Base-by-base conservation (phyloP, 2,888 invertebrate species). In the Phaonia tiefii region DNA sequence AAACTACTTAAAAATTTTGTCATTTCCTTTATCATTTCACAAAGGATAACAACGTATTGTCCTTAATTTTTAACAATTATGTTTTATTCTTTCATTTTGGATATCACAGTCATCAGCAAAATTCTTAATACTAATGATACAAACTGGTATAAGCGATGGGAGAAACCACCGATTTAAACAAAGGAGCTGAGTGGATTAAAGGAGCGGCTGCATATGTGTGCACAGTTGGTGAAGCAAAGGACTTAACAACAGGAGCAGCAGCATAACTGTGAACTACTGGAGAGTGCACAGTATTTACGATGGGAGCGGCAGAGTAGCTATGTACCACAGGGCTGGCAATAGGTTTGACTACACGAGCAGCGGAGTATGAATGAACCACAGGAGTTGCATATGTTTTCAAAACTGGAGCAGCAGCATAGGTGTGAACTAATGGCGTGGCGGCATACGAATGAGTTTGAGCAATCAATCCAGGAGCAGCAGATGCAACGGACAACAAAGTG, bases 401-500 rank as follows among this genome's bases (percentile, higher is more conserved):
- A 17, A 88, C 92, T 44, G 92, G 87, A 80, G 93, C 92, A 17
- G 92, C 86, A 17, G 92, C 86, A 10, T 92, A 92, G 80, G 92
- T 92, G 85, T 93, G 93, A 75, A 93, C 93, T 20, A 93, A 93
- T 2, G 93, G 91, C 10, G 93, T 90, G 20, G 89, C 88, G 54
- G 83, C 92, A 87, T 92, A 92, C 71, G 87, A 86, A 65, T 86
- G 86, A 44, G 89, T 88, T 56, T 88, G 84, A 11, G 87, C 84
- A 49, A 88, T 89, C 37, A 88, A 86, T 69, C 89, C 89, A 65
- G 90, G 90, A 79, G 88, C 88, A 76, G 91, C 91, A 67, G 89
- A 87, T 44, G 89, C 90, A 58, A 89, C 86, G 77, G 93, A 92
- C 86, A 92, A 90, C 84, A 93, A 90, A 91, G 93, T 93, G 89